Evolutionary conservation across 2,888 invertebrate genomes (phyloP), one percentile per base, ranked within the genome.

Genomic region (Hesperia comma): DNA sequence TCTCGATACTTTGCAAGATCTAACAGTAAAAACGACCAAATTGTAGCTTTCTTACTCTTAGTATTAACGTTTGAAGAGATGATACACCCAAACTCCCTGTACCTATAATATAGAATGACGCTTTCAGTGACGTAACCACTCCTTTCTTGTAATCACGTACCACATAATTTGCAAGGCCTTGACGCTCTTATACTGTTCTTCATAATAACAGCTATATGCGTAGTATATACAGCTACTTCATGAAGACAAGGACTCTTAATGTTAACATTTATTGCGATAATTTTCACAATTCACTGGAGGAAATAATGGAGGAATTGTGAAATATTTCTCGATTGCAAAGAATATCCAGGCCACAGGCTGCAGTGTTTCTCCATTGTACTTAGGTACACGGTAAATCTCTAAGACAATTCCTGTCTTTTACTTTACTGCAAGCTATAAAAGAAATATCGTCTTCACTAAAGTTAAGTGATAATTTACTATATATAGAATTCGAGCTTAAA

Each of bases 61-160:
- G 26, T 26, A 26, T 5, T 26, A 26, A 5, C 5, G 5, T 26
- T 33, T 8, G 7, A 8, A 33, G 33, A 1, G 8, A 5, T n/a
- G 10, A 37, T 37, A 37, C 12, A 37, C 12, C n/a, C n/a, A n/a
- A 12, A 12, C 10, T 37, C 10, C 0, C 12, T 37, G 8, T 8
- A 37, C 10, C 37, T 37, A 37, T 12, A 37, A 0, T 10, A 15
- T 33, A 55, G n/a, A n/a, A 5, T 4, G 21, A 41, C 40, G 14
- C 5, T 7, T 15, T 21, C 12, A 17, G 26, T 58, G 41, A 58
- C 43, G 57, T 58, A 41, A 58, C 26, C 19, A n/a, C 26, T 58
- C 57, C 43, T 43, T 58, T 58, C 57, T 58, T 58, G 57, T 43
- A 58, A 58, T 43, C n/a, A 58, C 21, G 41, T 21, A n/a, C 26